Evolutionary conservation across 1,140 invertebrate species (phyloP).

Genomic region (Melanaphis sacchari): DNA sequence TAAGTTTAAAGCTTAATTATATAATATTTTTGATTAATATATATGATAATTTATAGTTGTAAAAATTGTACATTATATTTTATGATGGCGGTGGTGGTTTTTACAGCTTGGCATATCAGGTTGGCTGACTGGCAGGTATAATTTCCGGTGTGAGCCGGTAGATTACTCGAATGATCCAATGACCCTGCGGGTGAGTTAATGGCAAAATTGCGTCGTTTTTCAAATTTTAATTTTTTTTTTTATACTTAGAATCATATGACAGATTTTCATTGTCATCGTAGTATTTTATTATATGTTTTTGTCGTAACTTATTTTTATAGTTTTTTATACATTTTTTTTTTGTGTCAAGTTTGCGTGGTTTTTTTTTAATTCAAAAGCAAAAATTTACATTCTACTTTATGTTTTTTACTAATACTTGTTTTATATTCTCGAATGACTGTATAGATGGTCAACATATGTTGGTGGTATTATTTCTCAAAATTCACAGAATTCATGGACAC

Average conservation of each 20-base stretch:
- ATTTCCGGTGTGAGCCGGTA: constrained; percentile 92
- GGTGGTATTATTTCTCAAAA: constrained; percentile 91
- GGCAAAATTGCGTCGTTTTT: constrained; percentile 52
- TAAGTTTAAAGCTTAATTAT: neutral
- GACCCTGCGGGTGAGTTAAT: constrained; percentile 83
- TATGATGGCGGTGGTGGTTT: constrained; percentile 60
- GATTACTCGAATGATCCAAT: constrained; percentile 88
- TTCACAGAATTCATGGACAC: constrained; percentile 88
- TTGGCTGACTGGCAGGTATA: constrained; percentile 91
- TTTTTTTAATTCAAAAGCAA: constrained; percentile 15
- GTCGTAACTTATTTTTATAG: constrained; percentile 37
- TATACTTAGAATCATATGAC: constrained; percentile 25
- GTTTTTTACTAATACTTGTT: constrained; percentile 1
- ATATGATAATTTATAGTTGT: constrained; percentile 30
- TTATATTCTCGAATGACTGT: constrained; percentile 28
- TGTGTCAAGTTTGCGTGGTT: constrained; percentile 54
- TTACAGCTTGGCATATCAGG: constrained; percentile 85
- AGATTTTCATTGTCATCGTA: constrained; percentile 13
- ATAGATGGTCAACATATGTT: constrained; percentile 77
- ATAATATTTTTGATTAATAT: neutral
- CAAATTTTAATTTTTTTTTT: constrained; percentile 40
- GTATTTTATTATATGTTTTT: constrained; percentile 35
- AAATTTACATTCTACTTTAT: neutral
- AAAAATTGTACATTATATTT: constrained; percentile 52
- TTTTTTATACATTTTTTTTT: constrained; percentile 15